phyloP scores from a whole-genome alignment of 2,797 vertebrate species.

The Gambelia wislizenii region DNA sequence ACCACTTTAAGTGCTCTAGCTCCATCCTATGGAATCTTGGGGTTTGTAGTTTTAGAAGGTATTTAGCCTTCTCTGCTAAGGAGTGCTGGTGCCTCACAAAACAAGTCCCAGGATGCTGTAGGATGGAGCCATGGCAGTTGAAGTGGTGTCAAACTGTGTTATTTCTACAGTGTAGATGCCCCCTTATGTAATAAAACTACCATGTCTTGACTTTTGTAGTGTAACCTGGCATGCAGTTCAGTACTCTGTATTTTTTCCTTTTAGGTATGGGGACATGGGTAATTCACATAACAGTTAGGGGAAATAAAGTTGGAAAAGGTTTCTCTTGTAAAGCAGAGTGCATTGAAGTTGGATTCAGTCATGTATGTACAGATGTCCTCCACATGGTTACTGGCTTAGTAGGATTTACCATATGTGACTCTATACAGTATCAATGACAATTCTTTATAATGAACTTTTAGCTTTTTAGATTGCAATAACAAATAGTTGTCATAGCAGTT shows the following conservation, averaged over 20 bases:
- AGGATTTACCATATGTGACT: not conserved
- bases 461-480: not conserved
- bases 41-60: no score
- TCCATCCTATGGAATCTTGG: no score
- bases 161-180: no score
- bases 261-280: not conserved
- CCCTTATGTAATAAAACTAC: constrained; percentile 5
- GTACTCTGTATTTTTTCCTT: constrained; percentile 1
- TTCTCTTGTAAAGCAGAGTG: constrained; percentile 1
- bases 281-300: constrained; percentile 35
- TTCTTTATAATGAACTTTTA: not conserved
- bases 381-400: not conserved
- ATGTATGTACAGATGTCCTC: not conserved
- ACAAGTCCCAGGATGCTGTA: no score
- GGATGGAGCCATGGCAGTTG: no score
- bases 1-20: no score
- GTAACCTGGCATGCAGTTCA: not conserved
- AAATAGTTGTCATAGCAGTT: not conserved
- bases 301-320: constrained; percentile 12
- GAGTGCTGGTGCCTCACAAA: no score
- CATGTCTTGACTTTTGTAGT: constrained; percentile 21
- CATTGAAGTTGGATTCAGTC: constrained; percentile 10
- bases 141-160: no score
- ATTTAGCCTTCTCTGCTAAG: no score
- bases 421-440: not conserved